These are phyloP conservation scores for Connochaetes taurinus DNA, from an alignment of 2,113 vertebrate genomes.

Conservation along the genomic window DNA sequence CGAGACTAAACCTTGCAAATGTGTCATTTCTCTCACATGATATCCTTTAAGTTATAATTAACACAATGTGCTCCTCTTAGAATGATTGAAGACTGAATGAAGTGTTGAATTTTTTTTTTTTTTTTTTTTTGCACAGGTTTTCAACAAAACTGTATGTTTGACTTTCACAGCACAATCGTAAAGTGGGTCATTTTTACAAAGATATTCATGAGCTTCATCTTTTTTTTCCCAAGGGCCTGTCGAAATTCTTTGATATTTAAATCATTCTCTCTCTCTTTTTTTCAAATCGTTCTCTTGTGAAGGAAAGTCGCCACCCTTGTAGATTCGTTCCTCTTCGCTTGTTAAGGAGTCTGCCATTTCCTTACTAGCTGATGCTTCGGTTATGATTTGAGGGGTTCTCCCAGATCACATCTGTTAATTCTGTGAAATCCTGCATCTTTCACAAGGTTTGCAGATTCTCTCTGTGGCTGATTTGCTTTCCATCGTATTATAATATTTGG, in stretches of 20 bases:
- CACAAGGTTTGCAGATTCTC: background rate
- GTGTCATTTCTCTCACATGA: background rate
- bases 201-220: background rate
- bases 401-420: background rate
- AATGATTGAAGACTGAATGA: background rate
- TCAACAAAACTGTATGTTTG: background rate
- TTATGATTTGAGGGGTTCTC: background rate
- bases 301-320: background rate
- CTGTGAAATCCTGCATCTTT: background rate
- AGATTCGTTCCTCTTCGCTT: background rate
- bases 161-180: background rate
- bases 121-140: background rate
- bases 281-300: constrained; percentile 23
- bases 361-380: background rate
- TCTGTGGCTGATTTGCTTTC: background rate
- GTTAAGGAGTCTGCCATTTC: background rate
- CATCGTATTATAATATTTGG: background rate
- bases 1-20: background rate
- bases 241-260: constrained; percentile 39
- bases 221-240: background rate
- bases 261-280: background rate
- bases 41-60: background rate
- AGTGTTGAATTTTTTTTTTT: background rate
- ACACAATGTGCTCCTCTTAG: background rate
- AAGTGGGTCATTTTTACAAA: constrained; percentile 36